phyloP scores from a whole-genome alignment of 1,140 invertebrate genomes.

The Drosophila dunni region DNA sequence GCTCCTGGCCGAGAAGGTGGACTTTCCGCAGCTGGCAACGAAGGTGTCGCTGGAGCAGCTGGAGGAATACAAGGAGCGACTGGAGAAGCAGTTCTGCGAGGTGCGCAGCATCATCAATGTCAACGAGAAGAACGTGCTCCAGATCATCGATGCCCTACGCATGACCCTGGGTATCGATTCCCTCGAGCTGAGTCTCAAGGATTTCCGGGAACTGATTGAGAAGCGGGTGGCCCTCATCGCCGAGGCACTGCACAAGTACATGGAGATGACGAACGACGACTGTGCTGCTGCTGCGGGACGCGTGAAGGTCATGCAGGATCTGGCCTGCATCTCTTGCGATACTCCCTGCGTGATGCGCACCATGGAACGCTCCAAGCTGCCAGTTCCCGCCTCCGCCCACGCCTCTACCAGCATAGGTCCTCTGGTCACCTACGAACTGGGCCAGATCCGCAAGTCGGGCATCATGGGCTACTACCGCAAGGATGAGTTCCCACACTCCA shows the following conservation, averaged over 20 bases:
- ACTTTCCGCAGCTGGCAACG: slow-evolving; percentile 87
- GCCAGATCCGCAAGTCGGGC: slow-evolving; percentile 84
- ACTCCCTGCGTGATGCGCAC: slow-evolving; percentile 89
- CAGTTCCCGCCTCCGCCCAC: slow-evolving; percentile 85
- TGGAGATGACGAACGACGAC: slow-evolving; percentile 85
- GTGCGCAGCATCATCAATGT: slow-evolving; percentile 87
- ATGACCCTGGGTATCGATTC: slow-evolving; percentile 88
- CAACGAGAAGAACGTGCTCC: slow-evolving; percentile 88
- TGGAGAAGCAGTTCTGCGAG: slow-evolving; percentile 87
- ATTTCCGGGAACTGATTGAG: slow-evolving; percentile 88
- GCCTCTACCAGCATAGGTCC: slow-evolving; percentile 86
- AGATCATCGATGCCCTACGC: slow-evolving; percentile 88
- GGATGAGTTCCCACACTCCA: slow-evolving; percentile 70
- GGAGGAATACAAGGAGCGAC: slow-evolving; percentile 87
- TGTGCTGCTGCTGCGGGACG: slow-evolving; percentile 90
- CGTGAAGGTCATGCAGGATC: slow-evolving; percentile 87
- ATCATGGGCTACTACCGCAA: slow-evolving; percentile 79
- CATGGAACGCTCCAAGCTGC: slow-evolving; percentile 85
- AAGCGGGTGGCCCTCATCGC: slow-evolving; percentile 87
- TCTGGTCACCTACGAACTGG: slow-evolving; percentile 88
- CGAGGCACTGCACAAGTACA: slow-evolving; percentile 86
- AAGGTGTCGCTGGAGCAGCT: slow-evolving; percentile 90
- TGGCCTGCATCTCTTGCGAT: slow-evolving; percentile 91
- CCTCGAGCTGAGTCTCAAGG: slow-evolving; percentile 88
- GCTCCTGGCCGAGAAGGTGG: slow-evolving; percentile 89